Evolutionary conservation across 37 sponge, comb jelly and placozoan genomes (phyloP).

Genomic region (Aphrocallistes beatrix): DNA sequence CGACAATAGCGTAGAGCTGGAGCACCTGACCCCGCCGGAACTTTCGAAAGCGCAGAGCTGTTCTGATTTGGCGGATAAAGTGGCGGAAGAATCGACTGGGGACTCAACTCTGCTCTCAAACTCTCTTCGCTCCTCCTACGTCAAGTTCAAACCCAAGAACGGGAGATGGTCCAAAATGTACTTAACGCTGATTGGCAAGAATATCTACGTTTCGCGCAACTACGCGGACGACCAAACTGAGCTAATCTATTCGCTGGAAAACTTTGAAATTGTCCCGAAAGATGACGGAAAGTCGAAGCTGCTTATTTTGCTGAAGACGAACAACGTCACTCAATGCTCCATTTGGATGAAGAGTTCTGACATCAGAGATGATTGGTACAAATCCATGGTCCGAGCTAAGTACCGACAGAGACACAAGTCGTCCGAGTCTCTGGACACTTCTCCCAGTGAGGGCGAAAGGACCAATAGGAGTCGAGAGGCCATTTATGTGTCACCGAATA

Average conservation of each 20-base stretch:
- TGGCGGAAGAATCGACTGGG: not conserved
- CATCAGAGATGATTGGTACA: not conserved
- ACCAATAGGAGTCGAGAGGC: not conserved
- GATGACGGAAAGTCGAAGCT: not conserved
- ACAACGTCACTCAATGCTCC: not conserved
- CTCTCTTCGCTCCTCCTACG: not conserved
- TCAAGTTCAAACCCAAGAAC: not conserved
- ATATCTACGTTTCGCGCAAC: not conserved
- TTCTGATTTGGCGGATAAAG: not conserved
- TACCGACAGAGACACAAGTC: not conserved
- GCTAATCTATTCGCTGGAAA: not conserved
- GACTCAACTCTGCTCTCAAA: not conserved
- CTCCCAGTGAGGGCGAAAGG: not conserved
- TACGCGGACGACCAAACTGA: conserved; percentile 4
- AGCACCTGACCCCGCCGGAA: no score
- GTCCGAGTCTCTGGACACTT: not conserved
- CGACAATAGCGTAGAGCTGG: no score
- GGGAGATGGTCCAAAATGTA: not conserved
- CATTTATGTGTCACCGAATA: not conserved
- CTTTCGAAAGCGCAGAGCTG: no score
- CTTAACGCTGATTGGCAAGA: not conserved
- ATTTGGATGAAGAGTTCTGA: not conserved
- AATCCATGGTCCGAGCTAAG: not conserved
- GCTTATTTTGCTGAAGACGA: not conserved
- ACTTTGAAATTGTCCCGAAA: not conserved